Conservation (phyloP, 2,113 vertebrate species). For the Psophia crepitans region DNA sequence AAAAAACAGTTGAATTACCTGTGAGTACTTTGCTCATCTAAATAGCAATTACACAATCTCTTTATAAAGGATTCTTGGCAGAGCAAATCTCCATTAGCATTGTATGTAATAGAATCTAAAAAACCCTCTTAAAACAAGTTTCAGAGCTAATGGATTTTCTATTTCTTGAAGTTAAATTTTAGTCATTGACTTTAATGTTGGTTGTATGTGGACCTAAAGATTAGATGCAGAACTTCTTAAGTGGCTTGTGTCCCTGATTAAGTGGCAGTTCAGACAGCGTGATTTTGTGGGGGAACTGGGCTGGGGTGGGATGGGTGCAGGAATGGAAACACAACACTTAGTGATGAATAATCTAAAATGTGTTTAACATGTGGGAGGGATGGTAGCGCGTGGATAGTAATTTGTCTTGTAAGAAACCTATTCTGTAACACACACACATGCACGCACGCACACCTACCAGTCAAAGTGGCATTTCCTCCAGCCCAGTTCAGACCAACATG, state of each 20-base stretch:
- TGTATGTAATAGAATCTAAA: background rate
- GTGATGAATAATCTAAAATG: background rate
- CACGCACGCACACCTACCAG: too few relatives aligned
- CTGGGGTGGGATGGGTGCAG: background rate
- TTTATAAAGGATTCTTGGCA: background rate
- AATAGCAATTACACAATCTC: background rate
- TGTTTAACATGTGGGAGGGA: background rate
- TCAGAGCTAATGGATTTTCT: slow-evolving; percentile 4
- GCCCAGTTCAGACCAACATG: background rate
- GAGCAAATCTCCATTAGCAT: background rate
- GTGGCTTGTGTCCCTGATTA: background rate
- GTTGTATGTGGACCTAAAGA: background rate
- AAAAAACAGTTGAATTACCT: background rate
- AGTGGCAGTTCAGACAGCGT: background rate
- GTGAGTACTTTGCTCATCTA: background rate
- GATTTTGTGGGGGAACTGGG: background rate
- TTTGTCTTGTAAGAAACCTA: background rate
- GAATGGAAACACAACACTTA: background rate
- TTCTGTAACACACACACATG: background rate
- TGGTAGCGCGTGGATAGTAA: rapidly evolving
- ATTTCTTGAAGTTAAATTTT: background rate
- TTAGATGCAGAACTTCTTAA: background rate
- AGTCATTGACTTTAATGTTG: background rate
- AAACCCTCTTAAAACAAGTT: background rate
- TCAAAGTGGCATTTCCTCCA: background rate